A percentile compares a stretch with the other conserved stretches of the same genome.
phyloP scores from a whole-genome alignment of 2,888 invertebrate genomes.

The Formica aserva region DNA sequence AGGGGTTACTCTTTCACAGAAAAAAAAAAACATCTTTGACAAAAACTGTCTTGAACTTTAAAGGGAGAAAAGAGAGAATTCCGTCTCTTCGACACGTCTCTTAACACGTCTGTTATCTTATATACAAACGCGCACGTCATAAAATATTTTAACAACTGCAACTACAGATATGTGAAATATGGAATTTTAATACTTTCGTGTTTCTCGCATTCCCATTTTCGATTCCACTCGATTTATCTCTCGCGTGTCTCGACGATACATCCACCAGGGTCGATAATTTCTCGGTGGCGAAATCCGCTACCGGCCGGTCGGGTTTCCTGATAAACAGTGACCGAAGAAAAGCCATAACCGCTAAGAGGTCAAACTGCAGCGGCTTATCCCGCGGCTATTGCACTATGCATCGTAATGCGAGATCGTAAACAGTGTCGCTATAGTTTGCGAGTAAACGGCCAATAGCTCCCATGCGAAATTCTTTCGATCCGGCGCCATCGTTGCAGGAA shows the following conservation, averaged over 20 bases:
- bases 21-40: background rate
- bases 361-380: conserved; percentile 29
- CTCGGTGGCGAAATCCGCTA: conserved; percentile 16
- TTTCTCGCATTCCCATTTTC: background rate
- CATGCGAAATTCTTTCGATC: conserved; percentile 54
- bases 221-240: conserved; percentile 32
- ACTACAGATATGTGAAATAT: background rate
- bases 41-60: background rate
- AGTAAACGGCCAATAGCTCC: conserved; percentile 68
- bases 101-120: background rate
- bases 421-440: conserved; percentile 50
- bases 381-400: conserved; percentile 48
- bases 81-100: background rate
- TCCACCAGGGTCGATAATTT: background rate
- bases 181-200: conserved; percentile 6
- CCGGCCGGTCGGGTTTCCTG: background rate
- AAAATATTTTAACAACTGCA: conserved; percentile 6
- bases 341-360: conserved; percentile 34
- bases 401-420: conserved; percentile 61
- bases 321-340: conserved; percentile 15
- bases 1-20: background rate
- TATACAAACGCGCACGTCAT: background rate
- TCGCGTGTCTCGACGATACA: conserved; percentile 41
- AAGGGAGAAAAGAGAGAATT: background rate
- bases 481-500: conserved; percentile 18